A percentile compares a stretch with the other conserved stretches of the same genome.
Conservation (phyloP, 1,140 invertebrate species). For the Drosophila trapezifrons region DNA sequence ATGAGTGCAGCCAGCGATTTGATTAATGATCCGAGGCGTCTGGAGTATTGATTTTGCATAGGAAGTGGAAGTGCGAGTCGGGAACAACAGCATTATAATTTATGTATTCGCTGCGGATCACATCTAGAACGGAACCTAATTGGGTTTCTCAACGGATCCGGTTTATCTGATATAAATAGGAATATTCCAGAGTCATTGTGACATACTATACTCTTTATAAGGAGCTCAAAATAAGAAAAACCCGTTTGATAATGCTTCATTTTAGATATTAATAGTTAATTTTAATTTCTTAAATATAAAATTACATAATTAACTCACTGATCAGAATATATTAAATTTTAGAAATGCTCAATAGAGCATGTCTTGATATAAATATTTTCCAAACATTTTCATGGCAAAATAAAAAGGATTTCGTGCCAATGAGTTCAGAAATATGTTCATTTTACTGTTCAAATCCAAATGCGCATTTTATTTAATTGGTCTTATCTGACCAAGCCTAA, state of each 20-base stretch:
- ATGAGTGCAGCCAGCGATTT: slow-evolving; percentile 42
- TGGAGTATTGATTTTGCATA: background rate
- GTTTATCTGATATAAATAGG: background rate
- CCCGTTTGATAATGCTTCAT: background rate
- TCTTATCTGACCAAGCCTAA: slow-evolving; percentile 18
- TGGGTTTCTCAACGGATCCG: background rate
- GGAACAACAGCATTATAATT: slow-evolving; percentile 19
- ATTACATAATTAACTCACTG: background rate
- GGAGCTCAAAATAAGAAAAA: background rate
- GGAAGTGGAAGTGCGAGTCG: slow-evolving; percentile 31
- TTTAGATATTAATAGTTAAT: too few relatives aligned
- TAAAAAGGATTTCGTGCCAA: background rate
- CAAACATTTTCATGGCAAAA: background rate
- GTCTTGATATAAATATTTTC: too few relatives aligned
- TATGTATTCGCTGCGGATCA: slow-evolving; percentile 5
- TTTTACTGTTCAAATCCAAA: slow-evolving; percentile 26
- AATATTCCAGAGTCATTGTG: background rate
- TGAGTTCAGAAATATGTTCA: background rate
- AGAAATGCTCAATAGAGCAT: too few relatives aligned
- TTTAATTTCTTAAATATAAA: background rate
- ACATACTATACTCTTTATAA: background rate
- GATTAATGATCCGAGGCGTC: slow-evolving; percentile 42
- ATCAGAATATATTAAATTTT: too few relatives aligned
- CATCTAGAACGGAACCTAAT: slow-evolving; percentile 8
- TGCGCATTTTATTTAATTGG: slow-evolving; percentile 56